Conservation (phyloP, 2,797 vertebrate species). For the Fringilla coelebs region DNA sequence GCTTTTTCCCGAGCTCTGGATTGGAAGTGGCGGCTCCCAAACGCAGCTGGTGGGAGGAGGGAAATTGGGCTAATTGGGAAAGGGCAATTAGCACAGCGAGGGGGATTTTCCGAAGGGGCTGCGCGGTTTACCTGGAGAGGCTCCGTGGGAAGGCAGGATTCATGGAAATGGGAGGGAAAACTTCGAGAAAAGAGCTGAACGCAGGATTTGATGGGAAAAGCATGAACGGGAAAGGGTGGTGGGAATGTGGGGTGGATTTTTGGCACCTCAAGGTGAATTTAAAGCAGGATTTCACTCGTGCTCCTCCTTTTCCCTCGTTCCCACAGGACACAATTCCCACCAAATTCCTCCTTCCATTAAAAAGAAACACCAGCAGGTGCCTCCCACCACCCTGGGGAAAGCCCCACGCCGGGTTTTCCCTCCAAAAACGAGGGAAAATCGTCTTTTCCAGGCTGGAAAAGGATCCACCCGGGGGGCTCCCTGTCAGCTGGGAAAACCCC, state of each 20-base stretch:
- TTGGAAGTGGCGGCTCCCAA: neutral
- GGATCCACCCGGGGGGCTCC: accelerated
- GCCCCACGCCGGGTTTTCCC: accelerated
- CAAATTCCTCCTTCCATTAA: neutral
- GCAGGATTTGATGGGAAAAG: neutral
- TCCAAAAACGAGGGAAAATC: neutral
- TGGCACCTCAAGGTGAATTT: neutral
- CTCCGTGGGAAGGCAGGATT: accelerated
- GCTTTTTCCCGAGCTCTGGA: neutral
- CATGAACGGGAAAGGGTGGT: accelerated
- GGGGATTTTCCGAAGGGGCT: neutral
- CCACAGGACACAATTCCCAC: neutral
- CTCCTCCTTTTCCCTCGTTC: neutral
- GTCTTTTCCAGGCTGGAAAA: neutral
- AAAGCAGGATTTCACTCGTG: neutral
- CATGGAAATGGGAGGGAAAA: neutral
- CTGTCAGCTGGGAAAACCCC: neutral
- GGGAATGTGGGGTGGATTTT: neutral
- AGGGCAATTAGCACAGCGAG: neutral
- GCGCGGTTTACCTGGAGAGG: neutral
- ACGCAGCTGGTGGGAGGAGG: neutral
- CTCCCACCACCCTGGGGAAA: neutral
- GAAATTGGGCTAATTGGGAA: constrained; percentile 28
- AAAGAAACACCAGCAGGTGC: neutral
- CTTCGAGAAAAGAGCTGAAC: neutral